Base-by-base conservation (phyloP, 2,113 vertebrate species). In the Thunnus thynnus region DNA sequence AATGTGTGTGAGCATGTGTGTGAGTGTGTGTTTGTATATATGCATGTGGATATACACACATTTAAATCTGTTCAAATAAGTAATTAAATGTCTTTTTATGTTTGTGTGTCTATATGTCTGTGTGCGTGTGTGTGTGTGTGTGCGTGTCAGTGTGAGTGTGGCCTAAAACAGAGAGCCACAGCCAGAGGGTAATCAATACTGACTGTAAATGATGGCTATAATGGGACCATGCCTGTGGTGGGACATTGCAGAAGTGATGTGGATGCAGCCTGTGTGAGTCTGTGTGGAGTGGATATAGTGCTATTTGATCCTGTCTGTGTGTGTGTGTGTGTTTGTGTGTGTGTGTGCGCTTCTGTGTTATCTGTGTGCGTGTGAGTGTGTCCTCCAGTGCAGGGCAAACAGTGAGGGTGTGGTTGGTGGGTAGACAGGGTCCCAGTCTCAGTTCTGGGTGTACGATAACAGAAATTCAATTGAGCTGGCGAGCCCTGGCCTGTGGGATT, bases 401-500 rank as follows among this genome's bases (percentile, higher is more conserved):
- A 67, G 46, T 72, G 76, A 88, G 83, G 84, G 89, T 88, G 84
- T 87, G 86, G 88, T 69, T 78, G 75, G 74, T 82, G 71, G 84
- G 68, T 80, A 88, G 86, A 82, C 82, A 65, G 62, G 72, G 83
- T 84, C 77, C 62, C 80, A 65, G 82, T 83, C 85, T 79, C 61
- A 83, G 84, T 72, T 72, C 55, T 79, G 76, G 71, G 87, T 90
- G 85, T 88, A 89, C 32, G 47, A 89, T 91, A 91, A 91, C 87
- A 81, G 78, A 92, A 93, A 93, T 93, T 93, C 89, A 92, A 92
- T 92, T 90, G 87, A 89, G 71, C 80, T 79, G 78, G 83, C 12
- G 78, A 75, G 88, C 60, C n/a, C 32, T 2, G 82, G 83, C 90
- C 86, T 71, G 55, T 80, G 87, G 90, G 86, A 87, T 73, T 89